Evolutionary conservation across 1,140 invertebrate genomes (phyloP), one percentile per base, ranked within the genome.

Genomic region (Dendrolimus kikuchii): DNA sequence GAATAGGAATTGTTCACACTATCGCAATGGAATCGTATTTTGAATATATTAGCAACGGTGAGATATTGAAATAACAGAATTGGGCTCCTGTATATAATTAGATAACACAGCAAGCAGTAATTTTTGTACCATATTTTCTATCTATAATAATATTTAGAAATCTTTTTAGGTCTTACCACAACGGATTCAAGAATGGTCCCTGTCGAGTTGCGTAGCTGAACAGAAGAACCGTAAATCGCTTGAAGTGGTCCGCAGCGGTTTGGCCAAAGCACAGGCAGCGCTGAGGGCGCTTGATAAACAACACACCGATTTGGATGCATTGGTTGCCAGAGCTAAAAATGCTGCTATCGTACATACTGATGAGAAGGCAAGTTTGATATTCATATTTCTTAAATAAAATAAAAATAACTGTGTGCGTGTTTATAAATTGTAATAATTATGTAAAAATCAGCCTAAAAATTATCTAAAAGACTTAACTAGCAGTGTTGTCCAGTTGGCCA

Each of bases 161-260:
- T 56, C 49, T 46, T 46, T n/a, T 5, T 78, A 94, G 89, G 92
- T 96, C 5, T 76, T 99, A 9, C 97, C 97, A 0, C 94, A 95
- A 66, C 89, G 97, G n/a, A 94, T 99, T 55, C 95, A 97, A 78
- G 96, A 99, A 71, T 98, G 97, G 96, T 93, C 94, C 40, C 88
- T 95, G n/a, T 94, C 94, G n/a, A 91, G 92, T 0, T 96, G 95
- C 74, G 89, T 92, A 40, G 96, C 97, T 0, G 97, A 98, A 74
- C 93, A 95, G 64, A 92, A 92, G 53, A 98, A 98, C 78, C 92
- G 93, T 57, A 92, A 93, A 62, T 89, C 93, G 44, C 77, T 99
- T 39, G 96, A 98, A 65, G 90, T 89, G 50, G 94, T 99, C 9
- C 90, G 96, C 9, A 90, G 91, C 36, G 93, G 96, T 57, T 92